These are phyloP conservation scores for Hydropsyche betteni DNA, from an alignment of 2,888 invertebrate genomes.

Conservation along the genomic window DNA sequence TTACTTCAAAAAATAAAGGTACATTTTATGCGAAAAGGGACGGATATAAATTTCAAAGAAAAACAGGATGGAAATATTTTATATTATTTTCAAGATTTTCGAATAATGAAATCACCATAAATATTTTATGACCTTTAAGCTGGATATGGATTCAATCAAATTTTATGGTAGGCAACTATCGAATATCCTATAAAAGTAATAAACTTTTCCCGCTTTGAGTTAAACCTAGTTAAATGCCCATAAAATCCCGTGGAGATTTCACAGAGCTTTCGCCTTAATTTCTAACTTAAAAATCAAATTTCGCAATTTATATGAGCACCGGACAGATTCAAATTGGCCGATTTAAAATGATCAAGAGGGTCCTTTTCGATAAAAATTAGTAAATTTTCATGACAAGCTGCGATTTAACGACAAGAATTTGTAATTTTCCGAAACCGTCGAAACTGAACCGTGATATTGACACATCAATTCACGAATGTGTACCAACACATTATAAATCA, in stretches of 20 bases:
- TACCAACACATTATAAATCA: too few species aligned
- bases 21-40: background rate
- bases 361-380: too few species aligned
- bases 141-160: constrained; percentile 33
- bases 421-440: background rate
- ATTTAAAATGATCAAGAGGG: too few species aligned
- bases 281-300: constrained; percentile 13
- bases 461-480: background rate
- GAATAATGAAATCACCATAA: constrained; percentile 28
- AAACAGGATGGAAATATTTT: constrained; percentile 13
- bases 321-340: background rate
- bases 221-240: constrained; percentile 29
- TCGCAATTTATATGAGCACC: background rate
- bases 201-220: constrained; percentile 22
- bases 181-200: constrained; percentile 29
- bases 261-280: constrained; percentile 1
- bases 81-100: constrained; percentile 16
- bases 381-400: too few species aligned
- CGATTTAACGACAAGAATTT: background rate
- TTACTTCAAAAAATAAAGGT: too few species aligned
- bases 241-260: constrained; percentile 10
- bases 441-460: background rate
- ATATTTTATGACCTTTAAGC: constrained; percentile 29
- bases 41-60: constrained; percentile 1
- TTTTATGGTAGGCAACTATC: constrained; percentile 33